Evolutionary conservation across 2,113 vertebrate species (phyloP), one percentile per base, ranked within the genome.

Genomic region (Corvus cornix): DNA sequence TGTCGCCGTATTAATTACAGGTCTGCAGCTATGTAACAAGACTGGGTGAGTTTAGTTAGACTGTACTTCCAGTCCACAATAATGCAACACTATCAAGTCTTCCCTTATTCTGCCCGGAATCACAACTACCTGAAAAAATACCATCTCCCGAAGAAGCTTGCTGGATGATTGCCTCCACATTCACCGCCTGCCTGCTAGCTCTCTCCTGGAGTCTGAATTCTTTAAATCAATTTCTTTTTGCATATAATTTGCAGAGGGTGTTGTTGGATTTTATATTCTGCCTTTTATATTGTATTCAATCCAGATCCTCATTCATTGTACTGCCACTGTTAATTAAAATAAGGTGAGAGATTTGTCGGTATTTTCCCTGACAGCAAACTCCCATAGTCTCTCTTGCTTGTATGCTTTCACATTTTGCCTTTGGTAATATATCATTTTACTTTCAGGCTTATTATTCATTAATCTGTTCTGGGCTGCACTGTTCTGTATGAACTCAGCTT

Each of bases 391-490:
- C 56, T 83, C 75, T 79, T 63, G 20, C 87, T 89, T 91, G 23
- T 43, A 92, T 53, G 82, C 91, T 84, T 63, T 73, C 70, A 87
- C 69, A 37, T 81, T 88, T 79, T 80, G 64, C 51, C 48, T 82
- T 95, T 82, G 52, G 18, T 80, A 77, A 80, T 52, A 33, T 16
- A 78, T 94, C 90, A 93, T 92, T 94, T 93, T 73, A 72, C 64
- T 88, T 74, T 46, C 87, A 72, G 26, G 35, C 52, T 96, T 89
- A 89, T 76, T 96, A 81, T 80, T 87, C 88, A 96, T 96, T 86
- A 92, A 87, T 91, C 70, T 95, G 3, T 72, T 86, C 87, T 62
- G 30, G 68, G 87, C 56, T 43, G 49, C 76, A 88, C 67, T 97
- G 66, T 81, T 94, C 84, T 72, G 44, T 63, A 77, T 11, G 26